phyloP scores from a whole-genome alignment of 2,113 vertebrate species.

The Sclerurus mexicanus region DNA sequence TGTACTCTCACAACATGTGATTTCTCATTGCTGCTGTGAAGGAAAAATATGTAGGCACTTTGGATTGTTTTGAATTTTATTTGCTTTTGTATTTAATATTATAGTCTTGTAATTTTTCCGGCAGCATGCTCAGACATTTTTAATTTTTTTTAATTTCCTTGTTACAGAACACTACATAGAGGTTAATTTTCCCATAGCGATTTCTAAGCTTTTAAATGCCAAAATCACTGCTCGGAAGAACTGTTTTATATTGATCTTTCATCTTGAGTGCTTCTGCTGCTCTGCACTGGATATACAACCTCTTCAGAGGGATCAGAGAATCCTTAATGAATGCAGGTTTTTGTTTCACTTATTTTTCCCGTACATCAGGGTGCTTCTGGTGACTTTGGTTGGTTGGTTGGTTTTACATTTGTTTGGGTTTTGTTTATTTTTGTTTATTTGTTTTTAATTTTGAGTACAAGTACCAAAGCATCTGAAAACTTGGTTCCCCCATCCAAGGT shows the following conservation, averaged over 20 bases:
- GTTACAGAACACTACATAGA: not conserved
- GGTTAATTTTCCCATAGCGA: not conserved
- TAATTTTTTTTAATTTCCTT: not conserved
- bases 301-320: not conserved
- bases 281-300: not conserved
- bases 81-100: not conserved
- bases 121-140: not conserved
- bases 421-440: not conserved
- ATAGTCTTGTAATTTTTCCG: not conserved
- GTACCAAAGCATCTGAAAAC: not conserved
- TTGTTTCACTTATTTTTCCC: not conserved
- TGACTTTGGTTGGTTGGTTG: not conserved
- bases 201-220: not conserved
- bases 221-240: not conserved
- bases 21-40: not conserved
- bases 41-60: not conserved
- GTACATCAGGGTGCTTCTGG: not conserved
- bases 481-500: not conserved
- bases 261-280: not conserved
- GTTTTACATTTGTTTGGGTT: not conserved
- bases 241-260: not conserved
- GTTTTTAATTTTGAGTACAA: not conserved
- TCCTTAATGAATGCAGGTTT: not conserved
- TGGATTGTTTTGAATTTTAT: not conserved
- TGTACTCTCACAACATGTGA: not conserved